Base-by-base conservation (phyloP, 2,113 vertebrate species). In the Talpa occidentalis region DNA sequence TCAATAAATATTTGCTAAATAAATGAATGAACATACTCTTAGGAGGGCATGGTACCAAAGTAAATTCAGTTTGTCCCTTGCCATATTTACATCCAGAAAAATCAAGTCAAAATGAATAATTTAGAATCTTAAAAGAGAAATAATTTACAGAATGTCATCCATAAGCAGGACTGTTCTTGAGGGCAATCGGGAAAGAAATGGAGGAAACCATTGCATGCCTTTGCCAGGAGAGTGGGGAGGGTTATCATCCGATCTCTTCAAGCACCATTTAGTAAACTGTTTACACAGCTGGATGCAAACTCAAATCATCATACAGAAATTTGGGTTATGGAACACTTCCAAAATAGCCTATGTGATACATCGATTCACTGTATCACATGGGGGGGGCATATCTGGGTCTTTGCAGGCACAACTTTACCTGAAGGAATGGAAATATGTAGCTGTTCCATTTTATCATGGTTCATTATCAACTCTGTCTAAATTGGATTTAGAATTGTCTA, bases 51-150 rank as follows among this genome's bases (percentile, higher is more conserved):
- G 32, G 16, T 40, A 66, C 15, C 49, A 30, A 80, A 81, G 76
- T 62, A 70, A 93, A 81, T 32, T 67, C 47, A 47, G 1, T 52
- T 6, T 82, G 7, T 26, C 37, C 16, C 42, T 92, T 69, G 40
- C 9, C 30, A 32, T 77, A 32, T 59, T 49, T 92, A 16, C n/a
- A 30, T 32, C 17, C 32, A 84, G 42, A 93, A 88, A 35, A 74
- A 86, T 69, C 9, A 93, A 82, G 37, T 92, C 42, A 78, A 52
- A 94, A 72, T 37, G 47, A 47, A 17, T 52, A 56, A 47, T 64
- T 87, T 82, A 72, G n/a, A 85, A 77, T 62, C 94, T 90, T 77
- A 32, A 93, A 93, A 62, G 47, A 60, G 37, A 95, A 74, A 74
- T 67, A 12, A 17, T 74, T 73, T 89, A 84, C 7, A 83, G 66